Conservation (phyloP, 2,113 vertebrate species). For the Chaetodon auriga region DNA sequence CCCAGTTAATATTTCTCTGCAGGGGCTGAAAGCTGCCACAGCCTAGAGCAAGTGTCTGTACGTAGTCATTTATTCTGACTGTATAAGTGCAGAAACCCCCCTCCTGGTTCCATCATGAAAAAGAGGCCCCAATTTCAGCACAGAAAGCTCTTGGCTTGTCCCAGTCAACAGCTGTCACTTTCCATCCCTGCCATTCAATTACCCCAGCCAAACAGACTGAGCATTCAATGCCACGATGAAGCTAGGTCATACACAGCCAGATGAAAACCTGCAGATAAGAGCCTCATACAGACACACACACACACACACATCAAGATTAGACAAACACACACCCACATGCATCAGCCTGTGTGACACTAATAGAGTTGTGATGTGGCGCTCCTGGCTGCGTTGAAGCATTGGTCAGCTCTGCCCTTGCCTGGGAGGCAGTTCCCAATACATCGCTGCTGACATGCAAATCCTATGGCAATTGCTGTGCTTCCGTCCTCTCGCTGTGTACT, state of each 20-base stretch:
- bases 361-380: constrained; percentile 54
- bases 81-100: constrained; percentile 18
- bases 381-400: constrained; percentile 40
- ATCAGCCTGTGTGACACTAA: constrained; percentile 58
- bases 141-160: constrained; percentile 52
- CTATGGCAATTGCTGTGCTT: constrained; percentile 68
- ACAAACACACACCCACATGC: constrained; percentile 34
- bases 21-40: constrained; percentile 30
- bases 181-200: constrained; percentile 52
- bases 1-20: constrained; percentile 17
- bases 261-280: constrained; percentile 66
- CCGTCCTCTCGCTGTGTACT: constrained; percentile 52
- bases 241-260: constrained; percentile 49
- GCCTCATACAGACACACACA: constrained; percentile 23
- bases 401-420: constrained; percentile 69
- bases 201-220: constrained; percentile 22
- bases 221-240: constrained; percentile 32
- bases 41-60: constrained; percentile 32
- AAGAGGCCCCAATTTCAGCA: constrained; percentile 18
- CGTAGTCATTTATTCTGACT: constrained; percentile 39
- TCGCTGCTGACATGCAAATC: constrained; percentile 83
- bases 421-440: constrained; percentile 73
- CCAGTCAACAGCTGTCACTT: constrained; percentile 62
- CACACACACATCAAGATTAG: constrained; percentile 40
- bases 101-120: constrained; percentile 10